Evolutionary conservation across 2,113 vertebrate genomes (phyloP).

Genomic region (Lepisosteus osseus): DNA sequence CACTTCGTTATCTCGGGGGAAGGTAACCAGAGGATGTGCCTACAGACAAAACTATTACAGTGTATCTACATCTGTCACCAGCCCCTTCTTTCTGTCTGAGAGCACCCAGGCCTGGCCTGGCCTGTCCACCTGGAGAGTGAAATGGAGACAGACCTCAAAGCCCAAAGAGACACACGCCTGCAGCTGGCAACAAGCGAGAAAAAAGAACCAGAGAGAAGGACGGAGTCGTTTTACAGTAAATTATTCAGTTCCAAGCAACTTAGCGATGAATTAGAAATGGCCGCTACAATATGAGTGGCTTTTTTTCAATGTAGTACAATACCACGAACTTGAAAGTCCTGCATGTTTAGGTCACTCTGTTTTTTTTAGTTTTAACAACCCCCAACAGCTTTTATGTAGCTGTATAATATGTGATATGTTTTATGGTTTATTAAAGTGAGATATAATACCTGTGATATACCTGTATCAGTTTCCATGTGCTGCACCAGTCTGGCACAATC

Average conservation of each 20-base stretch:
- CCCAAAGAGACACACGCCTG: constrained; percentile 4
- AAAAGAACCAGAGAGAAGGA: constrained; percentile 11
- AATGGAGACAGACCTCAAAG: constrained; percentile 27
- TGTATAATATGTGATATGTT: no score
- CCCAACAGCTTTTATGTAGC: no score
- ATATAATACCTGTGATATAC: no score
- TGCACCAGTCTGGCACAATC: no score
- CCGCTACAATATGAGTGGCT: constrained; percentile 45
- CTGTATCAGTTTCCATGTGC: no score
- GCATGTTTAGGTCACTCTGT: no score
- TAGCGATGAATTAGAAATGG: constrained; percentile 58
- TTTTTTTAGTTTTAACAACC: no score
- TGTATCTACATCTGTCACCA: constrained; percentile 36
- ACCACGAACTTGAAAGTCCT: constrained; percentile 37
- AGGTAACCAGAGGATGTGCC: not conserved
- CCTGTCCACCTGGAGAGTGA: constrained; percentile 29
- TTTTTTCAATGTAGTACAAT: constrained; percentile 38
- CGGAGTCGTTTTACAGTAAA: constrained; percentile 58
- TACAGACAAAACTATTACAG: constrained; percentile 31
- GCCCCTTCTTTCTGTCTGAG: constrained; percentile 19
- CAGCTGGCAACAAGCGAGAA: not conserved
- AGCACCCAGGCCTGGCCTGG: constrained; percentile 1
- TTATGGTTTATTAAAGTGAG: no score
- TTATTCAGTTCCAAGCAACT: constrained; percentile 57
- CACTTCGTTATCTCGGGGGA: not conserved